Percentiles rank a stretch among this genome's conserved stretches.
Conservation (phyloP, 2,797 vertebrate genomes). For the Tolypeutes matacus region DNA sequence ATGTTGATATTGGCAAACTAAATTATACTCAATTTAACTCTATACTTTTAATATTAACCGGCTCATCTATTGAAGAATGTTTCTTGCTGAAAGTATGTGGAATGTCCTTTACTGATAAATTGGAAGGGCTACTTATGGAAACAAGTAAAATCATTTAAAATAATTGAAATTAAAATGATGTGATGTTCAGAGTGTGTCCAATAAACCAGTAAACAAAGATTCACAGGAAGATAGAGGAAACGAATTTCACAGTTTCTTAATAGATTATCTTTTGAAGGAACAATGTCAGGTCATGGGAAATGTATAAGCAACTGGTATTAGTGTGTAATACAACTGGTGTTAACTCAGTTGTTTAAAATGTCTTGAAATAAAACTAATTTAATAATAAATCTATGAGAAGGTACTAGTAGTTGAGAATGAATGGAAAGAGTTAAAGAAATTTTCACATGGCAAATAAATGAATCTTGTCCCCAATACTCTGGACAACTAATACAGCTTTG, state of each 20-base stretch:
- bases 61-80: fast-evolving
- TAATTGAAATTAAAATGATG: conserved; percentile 67
- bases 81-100: neutral
- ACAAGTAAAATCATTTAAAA: conserved; percentile 60
- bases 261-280: conserved; percentile 42
- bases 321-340: too few relatives aligned
- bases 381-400: neutral
- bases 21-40: neutral
- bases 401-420: neutral
- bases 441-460: neutral
- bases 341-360: neutral
- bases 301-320: too few relatives aligned
- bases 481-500: neutral
- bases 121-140: neutral
- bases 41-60: neutral
- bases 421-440: neutral
- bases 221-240: conserved; percentile 1
- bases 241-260: neutral
- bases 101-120: conserved; percentile 40
- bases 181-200: neutral
- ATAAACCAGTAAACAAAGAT: neutral
- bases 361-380: neutral
- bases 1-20: neutral
- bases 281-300: neutral
- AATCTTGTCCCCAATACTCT: neutral